Evolutionary conservation across 2,797 vertebrate genomes (phyloP), one percentile per base, ranked within the genome.

Genomic region (Amphiprion clarkii): DNA sequence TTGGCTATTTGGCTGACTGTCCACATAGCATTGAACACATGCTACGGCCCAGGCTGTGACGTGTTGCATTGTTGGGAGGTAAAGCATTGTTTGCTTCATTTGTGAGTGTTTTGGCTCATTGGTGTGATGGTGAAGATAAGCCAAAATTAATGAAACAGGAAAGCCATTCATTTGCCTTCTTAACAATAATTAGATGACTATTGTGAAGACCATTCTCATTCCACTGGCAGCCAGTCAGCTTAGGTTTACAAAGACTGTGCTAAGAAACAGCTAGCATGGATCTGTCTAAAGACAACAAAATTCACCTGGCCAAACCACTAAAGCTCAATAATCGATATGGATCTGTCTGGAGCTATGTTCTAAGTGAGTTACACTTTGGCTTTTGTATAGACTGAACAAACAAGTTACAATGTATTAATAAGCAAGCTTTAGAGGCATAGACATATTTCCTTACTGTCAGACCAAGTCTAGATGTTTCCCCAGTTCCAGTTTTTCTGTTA

Each of bases 181-280:
- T 48, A 25, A 39, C 52, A 44, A 21, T 1, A 70, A 70, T 39
- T 59, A 40, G 31, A 71, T 71, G 19, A 42, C 36, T 60, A 11
- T 39, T 39, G 36, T 11, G 11, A 11, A 39, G 10, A 39, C 36
- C 11, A 39, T 3, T 39, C 31, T 33, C 31, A 33, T 33, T 33
- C 31, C 2, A 39, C 36, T 39, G 36, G 36, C 36, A 39, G 10
- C 36, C 10, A 39, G 36, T 39, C 36, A 11, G 3, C 36, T 39
- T 39, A 12, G 36, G 9, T 11, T 39, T 2, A 3, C 36, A 39
- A 39, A 39, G 36, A 39, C 36, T 39, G 36, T 2, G 36, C 10
- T 39, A 11, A 11, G 10, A 39, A 39, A 39, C 36, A 8, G 33
- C 33, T 11, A 39, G 10, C 11, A 39, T 39, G 36, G 36, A 39